Conservation (phyloP, 64 coral and sea anemone species). For the Cladopsammia gracilis region DNA sequence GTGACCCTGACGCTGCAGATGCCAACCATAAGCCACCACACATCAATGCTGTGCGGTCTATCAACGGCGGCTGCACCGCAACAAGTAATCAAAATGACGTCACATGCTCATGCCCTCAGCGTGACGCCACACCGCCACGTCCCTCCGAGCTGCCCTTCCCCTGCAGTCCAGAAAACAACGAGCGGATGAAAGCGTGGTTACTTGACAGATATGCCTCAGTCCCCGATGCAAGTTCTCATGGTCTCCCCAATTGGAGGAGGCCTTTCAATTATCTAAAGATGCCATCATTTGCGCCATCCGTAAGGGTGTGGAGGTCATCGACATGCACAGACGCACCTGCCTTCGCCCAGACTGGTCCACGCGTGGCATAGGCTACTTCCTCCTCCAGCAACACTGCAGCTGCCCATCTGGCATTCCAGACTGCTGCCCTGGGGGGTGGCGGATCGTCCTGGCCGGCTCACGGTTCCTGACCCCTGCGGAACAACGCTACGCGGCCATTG, state of each 20-base stretch:
- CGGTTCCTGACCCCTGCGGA: conserved; percentile 37
- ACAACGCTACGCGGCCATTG: conserved; percentile 52
- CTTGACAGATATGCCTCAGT: neutral
- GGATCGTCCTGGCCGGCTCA: conserved; percentile 39
- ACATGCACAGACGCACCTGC: conserved; percentile 47
- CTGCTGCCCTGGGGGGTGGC: conserved; percentile 46
- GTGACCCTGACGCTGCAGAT: too few species aligned
- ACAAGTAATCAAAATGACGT: neutral
- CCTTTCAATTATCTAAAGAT: conserved; percentile 24
- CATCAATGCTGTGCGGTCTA: neutral
- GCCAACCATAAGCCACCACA: too few species aligned
- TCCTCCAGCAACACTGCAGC: conserved; percentile 49
- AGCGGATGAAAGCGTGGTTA: conserved; percentile 5
- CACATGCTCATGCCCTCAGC: conserved; percentile 18
- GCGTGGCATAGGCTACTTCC: conserved; percentile 57
- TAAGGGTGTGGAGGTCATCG: conserved; percentile 28
- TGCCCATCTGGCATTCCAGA: conserved; percentile 4
- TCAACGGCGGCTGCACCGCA: neutral
- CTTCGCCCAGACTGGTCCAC: conserved; percentile 43
- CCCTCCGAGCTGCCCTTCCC: conserved; percentile 15
- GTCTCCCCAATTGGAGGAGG: conserved; percentile 2
- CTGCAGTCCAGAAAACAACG: conserved; percentile 21
- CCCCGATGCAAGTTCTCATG: conserved; percentile 53
- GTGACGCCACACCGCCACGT: too few species aligned
- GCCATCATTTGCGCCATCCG: conserved; percentile 37